These are phyloP conservation scores for Vireo griseus DNA, from an alignment of 2,797 vertebrate species.

Conservation along the genomic window DNA sequence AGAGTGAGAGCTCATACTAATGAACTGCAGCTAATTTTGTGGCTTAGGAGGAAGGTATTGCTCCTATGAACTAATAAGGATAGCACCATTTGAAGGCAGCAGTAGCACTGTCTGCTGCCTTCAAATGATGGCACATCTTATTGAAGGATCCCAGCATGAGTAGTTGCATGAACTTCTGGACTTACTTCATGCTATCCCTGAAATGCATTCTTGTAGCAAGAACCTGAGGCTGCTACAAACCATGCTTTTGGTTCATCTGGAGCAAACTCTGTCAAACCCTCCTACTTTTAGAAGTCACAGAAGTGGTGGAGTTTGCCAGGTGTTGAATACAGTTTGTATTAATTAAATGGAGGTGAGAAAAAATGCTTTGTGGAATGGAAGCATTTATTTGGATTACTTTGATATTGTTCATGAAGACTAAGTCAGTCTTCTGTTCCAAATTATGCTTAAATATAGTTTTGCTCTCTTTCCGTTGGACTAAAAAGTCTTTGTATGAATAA, in stretches of 20 bases:
- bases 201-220: not conserved
- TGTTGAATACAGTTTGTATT: not conserved
- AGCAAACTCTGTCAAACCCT: not conserved
- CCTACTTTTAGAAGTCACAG: not conserved
- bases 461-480: not conserved
- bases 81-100: not conserved
- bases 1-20: not conserved
- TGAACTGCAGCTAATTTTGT: not conserved
- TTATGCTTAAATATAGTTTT: not conserved
- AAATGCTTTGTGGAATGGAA: not conserved
- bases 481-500: not conserved
- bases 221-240: not conserved
- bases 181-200: not conserved
- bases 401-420: not conserved
- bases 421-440: not conserved
- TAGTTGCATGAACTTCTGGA: not conserved
- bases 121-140: not conserved
- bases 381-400: not conserved
- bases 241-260: not conserved
- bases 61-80: not conserved
- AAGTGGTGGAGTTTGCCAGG: not conserved
- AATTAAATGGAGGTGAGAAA: not conserved
- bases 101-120: not conserved
- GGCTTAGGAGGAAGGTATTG: not conserved
- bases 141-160: not conserved